Evolutionary conservation across 2,113 vertebrate genomes (phyloP).

Genomic region (Lates calcarifer): DNA sequence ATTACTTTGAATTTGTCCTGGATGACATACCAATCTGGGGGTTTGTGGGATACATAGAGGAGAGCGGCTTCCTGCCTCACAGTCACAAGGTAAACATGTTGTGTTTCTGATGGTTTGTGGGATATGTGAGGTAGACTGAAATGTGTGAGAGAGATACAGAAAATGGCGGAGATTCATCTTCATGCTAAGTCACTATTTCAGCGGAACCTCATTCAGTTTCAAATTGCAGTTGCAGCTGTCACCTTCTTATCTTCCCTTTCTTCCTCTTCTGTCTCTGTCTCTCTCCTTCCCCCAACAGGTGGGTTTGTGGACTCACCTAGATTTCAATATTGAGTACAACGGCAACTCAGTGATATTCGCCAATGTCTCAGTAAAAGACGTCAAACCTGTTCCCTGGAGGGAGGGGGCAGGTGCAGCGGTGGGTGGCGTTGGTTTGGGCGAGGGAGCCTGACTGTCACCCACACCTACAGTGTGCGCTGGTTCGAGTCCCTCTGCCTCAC

Average conservation of each 20-base stretch:
- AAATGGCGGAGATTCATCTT: background rate
- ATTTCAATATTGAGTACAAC: slow-evolving; percentile 93
- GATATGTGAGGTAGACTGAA: background rate
- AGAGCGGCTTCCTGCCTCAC: slow-evolving; percentile 93
- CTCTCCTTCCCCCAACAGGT: slow-evolving; percentile 78
- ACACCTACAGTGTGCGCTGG: slow-evolving; percentile 93
- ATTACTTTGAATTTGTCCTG: slow-evolving; percentile 95
- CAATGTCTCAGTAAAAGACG: slow-evolving; percentile 91
- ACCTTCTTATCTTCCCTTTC: background rate
- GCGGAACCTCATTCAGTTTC: background rate
- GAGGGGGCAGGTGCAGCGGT: slow-evolving; percentile 78
- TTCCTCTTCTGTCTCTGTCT: too few species aligned
- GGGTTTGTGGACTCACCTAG: slow-evolving; percentile 91
- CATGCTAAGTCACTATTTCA: slow-evolving; percentile 15
- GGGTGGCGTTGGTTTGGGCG: slow-evolving; percentile 72
- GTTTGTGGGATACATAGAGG: slow-evolving; percentile 94
- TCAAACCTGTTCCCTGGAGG: slow-evolving; percentile 92
- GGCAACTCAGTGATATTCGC: slow-evolving; percentile 90
- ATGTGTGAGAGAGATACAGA: background rate
- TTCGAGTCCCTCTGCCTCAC: slow-evolving; percentile 86
- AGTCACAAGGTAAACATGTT: slow-evolving; percentile 85
- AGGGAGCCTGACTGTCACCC: slow-evolving; percentile 82
- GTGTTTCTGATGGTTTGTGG: background rate
- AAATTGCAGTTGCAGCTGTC: background rate
- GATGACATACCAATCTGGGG: slow-evolving; percentile 93